Evolutionary conservation across 2,888 invertebrate genomes (phyloP), one percentile per base, ranked within the genome.

Genomic region (Tiphia femorata): DNA sequence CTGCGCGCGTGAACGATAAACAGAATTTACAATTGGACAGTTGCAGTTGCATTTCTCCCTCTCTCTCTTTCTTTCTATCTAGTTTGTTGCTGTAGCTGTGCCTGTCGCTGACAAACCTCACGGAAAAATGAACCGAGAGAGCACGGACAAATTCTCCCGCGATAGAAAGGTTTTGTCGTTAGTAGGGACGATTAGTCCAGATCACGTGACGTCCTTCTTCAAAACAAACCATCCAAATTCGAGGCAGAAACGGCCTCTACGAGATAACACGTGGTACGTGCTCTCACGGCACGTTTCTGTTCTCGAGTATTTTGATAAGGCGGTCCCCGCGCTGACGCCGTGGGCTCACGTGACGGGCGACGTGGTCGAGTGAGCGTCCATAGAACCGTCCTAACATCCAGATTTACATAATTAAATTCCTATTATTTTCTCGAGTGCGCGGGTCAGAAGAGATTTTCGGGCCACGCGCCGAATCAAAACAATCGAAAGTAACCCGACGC

Each of bases 321-420:
- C 72, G 41, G 55, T n/a, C n/a, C n/a, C n/a, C n/a, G 56, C 64
- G 66, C 12, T 33, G 2, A 25, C 33, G 12, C 3, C 62, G 44
- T 48, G 30, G 51, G 47, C 51, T 64, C 33, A 47, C 43, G n/a
- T 53, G 44, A 46, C 48, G 25, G 52, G 42, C 40, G 30, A 42
- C 49, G 67, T 68, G 62, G 71, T 73, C 58, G 65, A 33, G 14
- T n/a, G n/a, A 29, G 51, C 57, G 49, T 49, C 47, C 60, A 59
- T 58, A 60, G 68, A 62, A n/a, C n/a, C 64, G 63, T 56, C 60
- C 67, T 71, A 68, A 76, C 75, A 68, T 67, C 63, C 67, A 75
- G 80, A 82, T 82, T 80, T 80, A 78, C 82, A 81, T 81, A 81
- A 81, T 82, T 80, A 81, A 77, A 75, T 60, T 58, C 51, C 64